phyloP scores from a whole-genome alignment of 2,797 vertebrate genomes.

The Gadopsis bispinosus region DNA sequence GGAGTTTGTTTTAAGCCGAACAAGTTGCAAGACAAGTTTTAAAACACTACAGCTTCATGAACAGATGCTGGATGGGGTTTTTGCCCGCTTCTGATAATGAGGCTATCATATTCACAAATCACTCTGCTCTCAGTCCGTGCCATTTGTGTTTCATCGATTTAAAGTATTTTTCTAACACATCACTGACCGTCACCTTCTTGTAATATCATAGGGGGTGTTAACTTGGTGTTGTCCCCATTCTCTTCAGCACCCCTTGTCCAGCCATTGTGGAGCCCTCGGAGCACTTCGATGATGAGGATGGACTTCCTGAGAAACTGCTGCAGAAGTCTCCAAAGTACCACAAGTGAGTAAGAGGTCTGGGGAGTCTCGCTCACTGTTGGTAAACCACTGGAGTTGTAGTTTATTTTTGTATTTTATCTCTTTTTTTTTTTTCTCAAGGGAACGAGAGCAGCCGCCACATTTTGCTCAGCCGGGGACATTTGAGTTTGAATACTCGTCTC shows the following conservation, averaged over 20 bases:
- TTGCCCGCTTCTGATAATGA: neutral
- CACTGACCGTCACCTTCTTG: no score
- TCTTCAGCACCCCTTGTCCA: constrained; percentile 92
- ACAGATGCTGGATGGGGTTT: neutral
- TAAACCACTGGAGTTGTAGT: neutral
- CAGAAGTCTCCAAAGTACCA: constrained; percentile 94
- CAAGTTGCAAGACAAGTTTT: no score
- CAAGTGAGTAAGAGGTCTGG: constrained; percentile 85
- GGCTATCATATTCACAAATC: neutral
- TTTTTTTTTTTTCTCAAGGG: constrained; percentile 80
- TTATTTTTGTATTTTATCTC: neutral
- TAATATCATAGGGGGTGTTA: neutral
- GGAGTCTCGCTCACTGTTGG: no score
- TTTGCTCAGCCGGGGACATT: constrained; percentile 98
- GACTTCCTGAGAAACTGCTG: constrained; percentile 93
- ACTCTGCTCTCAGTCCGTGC: neutral
- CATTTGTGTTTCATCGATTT: neutral
- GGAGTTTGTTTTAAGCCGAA: no score
- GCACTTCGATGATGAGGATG: constrained; percentile 96
- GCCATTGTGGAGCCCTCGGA: constrained; percentile 96
- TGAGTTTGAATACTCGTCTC: constrained; percentile 97
- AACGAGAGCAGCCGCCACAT: constrained; percentile 92
- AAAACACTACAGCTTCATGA: neutral
- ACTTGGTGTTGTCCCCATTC: neutral
- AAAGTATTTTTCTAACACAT: neutral